Conservation (phyloP, 2,113 vertebrate genomes). For the Recurvirostra avosetta region DNA sequence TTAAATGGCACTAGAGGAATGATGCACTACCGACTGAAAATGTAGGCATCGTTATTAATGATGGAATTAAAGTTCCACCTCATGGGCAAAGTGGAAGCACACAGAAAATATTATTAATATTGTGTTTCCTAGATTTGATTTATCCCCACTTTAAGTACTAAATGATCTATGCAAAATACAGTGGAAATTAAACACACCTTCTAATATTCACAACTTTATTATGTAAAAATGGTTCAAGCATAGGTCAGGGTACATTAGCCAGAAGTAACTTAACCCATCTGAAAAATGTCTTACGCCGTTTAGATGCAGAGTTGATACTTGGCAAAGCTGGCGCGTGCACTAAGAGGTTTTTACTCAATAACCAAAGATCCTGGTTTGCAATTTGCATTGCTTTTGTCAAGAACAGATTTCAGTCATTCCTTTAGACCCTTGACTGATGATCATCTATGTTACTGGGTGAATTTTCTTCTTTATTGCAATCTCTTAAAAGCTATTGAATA, state of each 20-base stretch:
- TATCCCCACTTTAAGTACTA: conserved; percentile 34
- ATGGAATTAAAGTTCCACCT: conserved; percentile 68
- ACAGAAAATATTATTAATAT: conserved; percentile 59
- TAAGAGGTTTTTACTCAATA: background rate
- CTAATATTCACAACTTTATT: conserved; percentile 37
- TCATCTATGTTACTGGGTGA: background rate
- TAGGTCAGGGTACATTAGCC: background rate
- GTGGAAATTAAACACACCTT: conserved; percentile 22
- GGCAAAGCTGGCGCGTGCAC: background rate
- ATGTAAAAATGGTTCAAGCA: conserved; percentile 9
- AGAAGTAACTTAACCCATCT: conserved; percentile 14
- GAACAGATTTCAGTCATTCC: background rate
- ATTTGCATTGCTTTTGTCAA: background rate
- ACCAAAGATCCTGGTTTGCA: background rate
- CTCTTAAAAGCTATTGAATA: background rate
- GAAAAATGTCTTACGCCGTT: background rate
- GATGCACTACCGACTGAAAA: conserved; percentile 26
- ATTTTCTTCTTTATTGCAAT: background rate
- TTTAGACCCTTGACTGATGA: background rate
- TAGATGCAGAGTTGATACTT: background rate
- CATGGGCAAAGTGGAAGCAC: conserved; percentile 45
- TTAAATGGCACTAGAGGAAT: conserved; percentile 59
- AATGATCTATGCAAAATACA: conserved; percentile 44
- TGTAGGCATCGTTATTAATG: conserved; percentile 66
- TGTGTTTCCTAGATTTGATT: conserved; percentile 49